Evolutionary conservation across 2,113 vertebrate species (phyloP).

Genomic region (Manacus vitellinus): DNA sequence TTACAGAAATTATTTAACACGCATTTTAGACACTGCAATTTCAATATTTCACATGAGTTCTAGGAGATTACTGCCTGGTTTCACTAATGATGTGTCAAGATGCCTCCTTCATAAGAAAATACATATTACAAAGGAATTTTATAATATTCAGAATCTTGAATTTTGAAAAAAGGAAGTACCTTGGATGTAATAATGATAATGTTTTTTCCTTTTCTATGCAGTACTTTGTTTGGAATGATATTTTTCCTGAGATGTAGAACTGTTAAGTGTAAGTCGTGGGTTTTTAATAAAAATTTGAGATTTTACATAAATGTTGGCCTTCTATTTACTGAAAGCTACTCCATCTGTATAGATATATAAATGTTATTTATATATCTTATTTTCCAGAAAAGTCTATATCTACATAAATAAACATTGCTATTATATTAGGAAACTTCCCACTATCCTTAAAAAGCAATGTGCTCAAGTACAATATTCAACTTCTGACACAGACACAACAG

Average conservation of each 20-base stretch:
- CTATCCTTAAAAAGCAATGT: slow-evolving; percentile 49
- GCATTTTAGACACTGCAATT: neutral
- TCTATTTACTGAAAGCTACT: neutral
- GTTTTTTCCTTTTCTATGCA: neutral
- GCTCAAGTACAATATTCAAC: slow-evolving; percentile 45
- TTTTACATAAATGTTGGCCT: neutral
- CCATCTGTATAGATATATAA: slow-evolving; percentile 31
- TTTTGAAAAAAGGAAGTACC: neutral
- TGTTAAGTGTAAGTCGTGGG: neutral
- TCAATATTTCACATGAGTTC: slow-evolving; percentile 16
- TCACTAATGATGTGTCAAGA: slow-evolving; percentile 27
- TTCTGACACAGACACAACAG: slow-evolving; percentile 56
- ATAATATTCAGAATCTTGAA: neutral
- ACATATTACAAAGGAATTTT: slow-evolving; percentile 26
- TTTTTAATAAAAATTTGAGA: neutral
- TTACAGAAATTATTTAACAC: slow-evolving; percentile 42
- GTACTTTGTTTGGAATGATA: neutral
- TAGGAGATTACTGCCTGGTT: slow-evolving; percentile 35
- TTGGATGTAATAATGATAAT: neutral
- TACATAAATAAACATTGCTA: slow-evolving; percentile 22
- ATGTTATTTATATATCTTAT: slow-evolving; percentile 17
- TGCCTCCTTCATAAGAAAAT: slow-evolving; percentile 49
- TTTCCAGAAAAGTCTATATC: slow-evolving; percentile 14
- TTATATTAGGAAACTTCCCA: neutral
- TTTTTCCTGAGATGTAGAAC: slow-evolving; percentile 57